Evolutionary conservation across 2,888 invertebrate genomes (phyloP), one percentile per base, ranked within the genome.

Genomic region (Orthosia gracilis): DNA sequence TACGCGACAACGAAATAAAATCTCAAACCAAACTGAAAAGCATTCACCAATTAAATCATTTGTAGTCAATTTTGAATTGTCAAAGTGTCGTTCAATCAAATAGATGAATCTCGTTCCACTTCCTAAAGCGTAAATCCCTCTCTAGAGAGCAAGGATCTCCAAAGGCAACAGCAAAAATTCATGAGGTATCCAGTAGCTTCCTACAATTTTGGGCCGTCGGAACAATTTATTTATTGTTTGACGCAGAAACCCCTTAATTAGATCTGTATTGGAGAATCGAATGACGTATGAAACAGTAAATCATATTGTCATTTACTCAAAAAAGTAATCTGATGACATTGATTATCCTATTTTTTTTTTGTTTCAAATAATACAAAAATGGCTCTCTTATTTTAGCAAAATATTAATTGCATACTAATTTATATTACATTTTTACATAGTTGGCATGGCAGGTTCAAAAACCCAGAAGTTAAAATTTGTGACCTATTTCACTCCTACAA

Each of bases 201-300:
- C 1, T 40, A 26, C 3, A 26, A 45, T 45, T 5, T 59, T 15
- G 9, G 7, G 45, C 7, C 12, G n/a, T 13, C 45, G 15, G n/a
- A 45, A 45, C 59, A 45, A 59, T 45, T 68, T 12, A 55, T 31
- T 31, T 18, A 55, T 31, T 31, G 21, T 69, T 70, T 69, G 69
- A 71, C 57, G 40, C 40, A 72, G 4, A 11, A 40, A 50, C n/a
- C 50, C 71, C 49, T 31, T 31, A 72, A 71, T 58, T 59, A 45
- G 15, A 21, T 31, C 13, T 1, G 18, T 61, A 13, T 52, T 54
- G 21, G 15, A 52, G 45, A n/a, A 45, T 58, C 1, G 13, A 23
- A 47, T 61, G 75, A 73, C 74, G 74, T 61, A 47, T 31, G 54
- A 47, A 73, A 45, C n/a, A 47, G 18, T 61, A 15, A 59, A 59